Evolutionary conservation across 2,797 vertebrate species (phyloP), one percentile per base, ranked within the genome.

Genomic region (Hoplostethus atlanticus): DNA sequence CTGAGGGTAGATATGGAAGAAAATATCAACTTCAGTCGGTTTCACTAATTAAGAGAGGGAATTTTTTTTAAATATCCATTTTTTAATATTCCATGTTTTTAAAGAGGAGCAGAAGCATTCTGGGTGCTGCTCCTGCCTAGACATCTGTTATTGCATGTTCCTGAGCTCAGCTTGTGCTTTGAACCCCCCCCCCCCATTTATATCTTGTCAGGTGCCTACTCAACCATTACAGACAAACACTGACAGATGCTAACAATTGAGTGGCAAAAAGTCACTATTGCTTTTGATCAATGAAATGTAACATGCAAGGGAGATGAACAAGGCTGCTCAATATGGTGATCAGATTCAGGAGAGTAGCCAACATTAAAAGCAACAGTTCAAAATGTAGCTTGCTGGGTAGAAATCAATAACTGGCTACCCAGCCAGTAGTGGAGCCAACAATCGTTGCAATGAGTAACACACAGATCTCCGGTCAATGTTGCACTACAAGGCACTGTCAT

Each of bases 1-100:
- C 98, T 99, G 69, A 2, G 64, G 25, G 78, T 25, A 55, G 2
- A 76, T 54, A 62, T 46, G 9, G 2, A 56, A 31, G 46, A 30
- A 53, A 4, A 28, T 3, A 31, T 50, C 4, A 42, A 44, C 5
- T 58, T 8, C 5, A 4, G 44, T 5, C 4, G 3, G 34, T 34
- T 34, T 34, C 34, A 34, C 34, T 34, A 34, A 34, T 34, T 34
- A 6, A 34, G 34, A 34, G 34, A 34, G 6, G 6, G 34, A n/a
- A n/a, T n/a, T n/a, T n/a, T 21, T 21, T 21, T 21, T 21, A 1
- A 21, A 21, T 21, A 21, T 21, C 21, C 21, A 21, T 21, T 34
- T 4, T 0, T 34, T 34, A 34, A 34, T 34, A 34, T 31, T n/a
- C n/a, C n/a, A n/a, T 28, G 25, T 28, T 28, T 28, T 28, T 28